Base-by-base conservation (phyloP, 1,140 invertebrate genomes). In the Thereuonema tuberculata region DNA sequence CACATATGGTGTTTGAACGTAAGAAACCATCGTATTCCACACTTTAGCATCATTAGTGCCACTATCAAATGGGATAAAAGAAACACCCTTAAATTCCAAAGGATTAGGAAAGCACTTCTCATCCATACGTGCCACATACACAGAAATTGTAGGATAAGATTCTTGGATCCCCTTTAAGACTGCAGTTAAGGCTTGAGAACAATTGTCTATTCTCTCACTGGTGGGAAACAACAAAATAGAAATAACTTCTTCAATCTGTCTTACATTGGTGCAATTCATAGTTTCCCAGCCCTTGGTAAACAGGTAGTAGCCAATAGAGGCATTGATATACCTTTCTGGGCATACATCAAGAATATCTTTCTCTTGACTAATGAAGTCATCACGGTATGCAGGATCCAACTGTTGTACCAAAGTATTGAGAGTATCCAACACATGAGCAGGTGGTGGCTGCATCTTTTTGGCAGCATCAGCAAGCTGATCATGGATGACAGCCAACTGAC, bases 1-100 rank as follows among this genome's bases (percentile, higher is more conserved):
- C n/a, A 67, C 63, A 61, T 71, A 73, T 14, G 67, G 63, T 0
- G 70, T 73, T 24, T 47, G 59, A 1, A 67, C 67, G 9, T 59
- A 12, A 21, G 27, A 28, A 9, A 67, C 28, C 1, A 68, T 27
- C 1, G 48, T 48, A 50, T 70, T 69, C 63, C 64, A 66, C 9
- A 62, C 59, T 27, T 29, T 26, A 1, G 67, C 66, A 50, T 17
- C 48, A 12, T 5, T 14, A 20, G 48, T 20, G 17, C 17, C 17
- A 37, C 31, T 37, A n/a, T n/a, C n/a, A n/a, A n/a, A n/a, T n/a
- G n/a, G n/a, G n/a, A n/a, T 43, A n/a, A 43, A 12, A n/a, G n/a
- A 43, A n/a, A 43, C 9, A 43, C 37, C 37, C n/a, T 43, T 43
- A 43, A 9, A 12, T 43, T 9, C 9, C 37, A n/a, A 43, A 43